Evolutionary conservation across 2,113 vertebrate genomes (phyloP), one percentile per base, ranked within the genome.

Genomic region (Hypomesus transpacificus): DNA sequence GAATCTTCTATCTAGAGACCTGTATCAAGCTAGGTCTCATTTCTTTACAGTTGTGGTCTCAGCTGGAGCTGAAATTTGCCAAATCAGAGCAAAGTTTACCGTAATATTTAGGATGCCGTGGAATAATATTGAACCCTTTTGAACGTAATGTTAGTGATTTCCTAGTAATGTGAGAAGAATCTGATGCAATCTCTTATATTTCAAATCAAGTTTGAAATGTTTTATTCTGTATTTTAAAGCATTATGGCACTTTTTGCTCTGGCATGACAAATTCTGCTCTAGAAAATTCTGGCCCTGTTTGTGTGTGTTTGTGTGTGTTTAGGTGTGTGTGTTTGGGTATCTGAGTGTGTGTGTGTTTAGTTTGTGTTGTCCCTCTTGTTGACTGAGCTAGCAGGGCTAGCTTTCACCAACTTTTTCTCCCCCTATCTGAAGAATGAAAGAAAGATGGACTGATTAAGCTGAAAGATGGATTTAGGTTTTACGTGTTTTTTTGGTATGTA

Each of bases 331-430:
- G 68, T 71, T 9, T 64, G 20, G 17, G 50, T 67, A 22, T 53
- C n/a, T 60, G 31, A 24, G 68, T 50, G 58, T 31, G 58, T 54
- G 60, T 64, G 28, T 53, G 58, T 63, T 61, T 17, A 26, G 1
- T 16, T 17, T 14, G 21, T 11, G 20, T 60, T 8, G 14, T 14
- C 4, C 17, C 28, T 18, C 17, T 18, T 17, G 17, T 31, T 20
- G 46, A 69, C 54, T 67, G 69, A 51, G 87, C 87, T 89, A 89
- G 89, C 88, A 62, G 89, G 87, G 71, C 89, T 90, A 84, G 89
- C 85, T 82, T 14, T 76, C 16, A 16, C 65, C 59, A 73, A 53
- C 52, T 34, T 72, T 24, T 18, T 75, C 59, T 56, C 63, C 73
- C 70, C 52, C 68, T 53, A 46, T 34, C 58, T 66, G 24, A 61